These are phyloP conservation scores for Odontophorus gujanensis DNA, from an alignment of 2,113 vertebrate species.

Conservation along the genomic window DNA sequence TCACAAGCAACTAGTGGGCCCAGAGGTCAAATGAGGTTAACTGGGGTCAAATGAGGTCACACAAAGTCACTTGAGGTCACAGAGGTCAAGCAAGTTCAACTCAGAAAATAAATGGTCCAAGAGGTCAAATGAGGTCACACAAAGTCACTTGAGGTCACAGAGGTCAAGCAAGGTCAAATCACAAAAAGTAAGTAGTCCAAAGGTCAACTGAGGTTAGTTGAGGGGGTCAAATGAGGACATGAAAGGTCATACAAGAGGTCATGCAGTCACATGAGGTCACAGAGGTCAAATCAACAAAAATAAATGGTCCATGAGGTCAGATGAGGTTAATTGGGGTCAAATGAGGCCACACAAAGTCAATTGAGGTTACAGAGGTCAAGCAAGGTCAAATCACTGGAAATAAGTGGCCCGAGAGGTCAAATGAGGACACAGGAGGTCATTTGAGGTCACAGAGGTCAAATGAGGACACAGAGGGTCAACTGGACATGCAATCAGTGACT, in stretches of 20 bases:
- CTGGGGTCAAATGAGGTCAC: background rate
- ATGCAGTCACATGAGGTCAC: no score
- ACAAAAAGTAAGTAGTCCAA: no score
- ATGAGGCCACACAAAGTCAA: background rate
- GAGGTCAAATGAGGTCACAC: background rate
- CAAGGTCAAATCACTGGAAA: background rate
- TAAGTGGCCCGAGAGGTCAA: background rate
- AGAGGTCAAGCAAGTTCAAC: background rate
- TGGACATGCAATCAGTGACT: no score
- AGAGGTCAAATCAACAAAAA: accelerated
- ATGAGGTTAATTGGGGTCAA: background rate
- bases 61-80: no score
- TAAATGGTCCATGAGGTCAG: background rate
- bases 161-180: background rate
- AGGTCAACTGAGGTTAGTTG: background rate
- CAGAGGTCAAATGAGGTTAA: background rate
- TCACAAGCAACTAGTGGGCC: no score
- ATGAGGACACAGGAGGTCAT: background rate
- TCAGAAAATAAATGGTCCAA: no score
- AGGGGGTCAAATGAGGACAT: background rate
- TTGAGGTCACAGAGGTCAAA: no score
- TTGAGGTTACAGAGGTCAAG: background rate
- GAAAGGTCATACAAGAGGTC: background rate
- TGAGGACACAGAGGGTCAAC: no score
- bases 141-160: background rate